These are phyloP conservation scores for Orgyia antiqua DNA, from an alignment of 2,888 invertebrate species.

Conservation along the genomic window DNA sequence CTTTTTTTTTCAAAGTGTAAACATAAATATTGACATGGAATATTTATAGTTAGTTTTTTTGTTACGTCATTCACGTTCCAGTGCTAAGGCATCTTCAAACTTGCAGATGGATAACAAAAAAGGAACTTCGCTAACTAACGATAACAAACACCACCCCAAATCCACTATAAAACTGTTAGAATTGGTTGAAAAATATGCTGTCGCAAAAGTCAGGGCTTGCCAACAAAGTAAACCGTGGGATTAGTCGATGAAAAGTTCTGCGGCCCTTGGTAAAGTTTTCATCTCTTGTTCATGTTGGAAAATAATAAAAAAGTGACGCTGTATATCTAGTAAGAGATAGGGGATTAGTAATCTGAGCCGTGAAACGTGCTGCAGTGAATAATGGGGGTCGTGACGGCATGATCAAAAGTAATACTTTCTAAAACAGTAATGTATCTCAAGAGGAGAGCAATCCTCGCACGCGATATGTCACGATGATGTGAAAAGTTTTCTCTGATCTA, in stretches of 20 bases:
- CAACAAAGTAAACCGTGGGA: slow-evolving; percentile 70
- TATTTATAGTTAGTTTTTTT: slow-evolving; percentile 24
- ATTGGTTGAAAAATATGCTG: slow-evolving; percentile 67
- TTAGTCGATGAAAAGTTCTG: slow-evolving; percentile 65
- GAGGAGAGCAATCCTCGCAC: slow-evolving; percentile 12
- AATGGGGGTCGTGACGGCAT: slow-evolving; percentile 36
- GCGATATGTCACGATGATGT: slow-evolving; percentile 15
- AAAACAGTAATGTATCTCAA: slow-evolving; percentile 30
- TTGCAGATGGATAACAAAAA: slow-evolving; percentile 13
- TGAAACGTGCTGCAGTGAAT: slow-evolving; percentile 45
- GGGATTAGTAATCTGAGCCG: slow-evolving; percentile 38
- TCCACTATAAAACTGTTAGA: slow-evolving; percentile 52
- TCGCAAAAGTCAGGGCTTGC: slow-evolving; percentile 54
- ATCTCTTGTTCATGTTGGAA: slow-evolving; percentile 64
- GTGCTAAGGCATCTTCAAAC: slow-evolving; percentile 14
- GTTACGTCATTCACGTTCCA: slow-evolving; percentile 7
- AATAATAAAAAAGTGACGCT: slow-evolving; percentile 41
- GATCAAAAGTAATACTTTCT: slow-evolving; percentile 45
- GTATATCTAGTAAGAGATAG: slow-evolving; percentile 38
- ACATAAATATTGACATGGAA: slow-evolving; percentile 15
- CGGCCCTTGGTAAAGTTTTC: slow-evolving; percentile 54
- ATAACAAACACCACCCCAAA: slow-evolving; percentile 57
- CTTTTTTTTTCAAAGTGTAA: too few species aligned
- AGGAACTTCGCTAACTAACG: slow-evolving; percentile 48
- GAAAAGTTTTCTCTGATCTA: too few species aligned